Evolutionary conservation across 2,113 vertebrate species (phyloP).

Genomic region (Xerus inauris): DNA sequence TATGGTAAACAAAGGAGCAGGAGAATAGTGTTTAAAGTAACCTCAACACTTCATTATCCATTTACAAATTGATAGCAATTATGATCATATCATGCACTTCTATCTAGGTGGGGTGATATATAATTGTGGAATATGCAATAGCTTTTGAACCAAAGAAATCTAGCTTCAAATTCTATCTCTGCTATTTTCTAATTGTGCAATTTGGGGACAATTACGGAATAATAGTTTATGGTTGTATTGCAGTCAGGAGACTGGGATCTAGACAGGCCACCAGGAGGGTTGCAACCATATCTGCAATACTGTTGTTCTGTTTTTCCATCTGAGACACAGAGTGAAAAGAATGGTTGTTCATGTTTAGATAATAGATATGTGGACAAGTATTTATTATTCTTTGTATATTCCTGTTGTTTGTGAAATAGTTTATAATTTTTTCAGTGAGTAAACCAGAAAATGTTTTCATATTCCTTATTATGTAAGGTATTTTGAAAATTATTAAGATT

Average conservation of each 20-base stretch:
- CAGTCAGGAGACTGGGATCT: background rate
- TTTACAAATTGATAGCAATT: slow-evolving; percentile 11
- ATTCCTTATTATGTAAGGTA: slow-evolving; percentile 4
- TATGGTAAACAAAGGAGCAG: background rate
- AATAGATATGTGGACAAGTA: background rate
- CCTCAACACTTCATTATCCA: background rate
- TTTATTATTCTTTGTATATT: background rate
- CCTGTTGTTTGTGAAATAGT: slow-evolving; percentile 17
- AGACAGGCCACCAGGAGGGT: background rate
- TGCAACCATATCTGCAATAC: background rate
- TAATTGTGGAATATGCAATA: background rate
- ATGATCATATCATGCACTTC: background rate
- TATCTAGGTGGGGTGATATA: background rate
- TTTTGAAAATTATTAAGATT: slow-evolving; percentile 43
- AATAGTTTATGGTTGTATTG: background rate
- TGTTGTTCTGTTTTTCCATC: background rate
- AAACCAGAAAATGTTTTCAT: slow-evolving; percentile 18
- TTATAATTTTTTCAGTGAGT: background rate
- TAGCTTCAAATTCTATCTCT: slow-evolving; percentile 6
- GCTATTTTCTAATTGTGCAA: background rate
- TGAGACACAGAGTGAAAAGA: slow-evolving; percentile 35
- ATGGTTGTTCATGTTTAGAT: background rate
- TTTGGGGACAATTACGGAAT: background rate
- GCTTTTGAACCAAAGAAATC: background rate
- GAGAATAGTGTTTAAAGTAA: background rate